Conservation (phyloP, 2,113 vertebrate species). For the Notechis scutatus region DNA sequence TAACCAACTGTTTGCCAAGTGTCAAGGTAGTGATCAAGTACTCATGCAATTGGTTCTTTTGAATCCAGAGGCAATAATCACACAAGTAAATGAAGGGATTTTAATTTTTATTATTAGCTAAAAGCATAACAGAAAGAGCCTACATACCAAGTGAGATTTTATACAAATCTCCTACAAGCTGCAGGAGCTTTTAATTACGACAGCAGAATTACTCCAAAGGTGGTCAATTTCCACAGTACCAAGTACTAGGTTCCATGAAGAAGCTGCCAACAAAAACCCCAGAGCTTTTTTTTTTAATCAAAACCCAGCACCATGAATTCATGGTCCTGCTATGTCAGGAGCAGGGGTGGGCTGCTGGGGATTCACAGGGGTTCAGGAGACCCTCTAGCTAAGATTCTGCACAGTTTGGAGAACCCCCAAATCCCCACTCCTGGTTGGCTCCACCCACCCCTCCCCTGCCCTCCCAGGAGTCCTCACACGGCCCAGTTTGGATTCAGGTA, state of each 20-base stretch:
- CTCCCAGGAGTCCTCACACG: no score
- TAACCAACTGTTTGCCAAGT: neutral
- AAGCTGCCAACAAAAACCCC: neutral
- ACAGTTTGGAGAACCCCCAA: no score
- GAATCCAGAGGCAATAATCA: neutral
- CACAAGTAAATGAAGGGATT: neutral
- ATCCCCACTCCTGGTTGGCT: no score
- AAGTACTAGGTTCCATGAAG: neutral
- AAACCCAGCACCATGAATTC: neutral
- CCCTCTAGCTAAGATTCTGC: no score
- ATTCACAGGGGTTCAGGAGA: no score
- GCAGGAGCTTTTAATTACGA: neutral
- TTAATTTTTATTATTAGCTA: neutral
- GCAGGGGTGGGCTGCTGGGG: no score
- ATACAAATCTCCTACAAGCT: neutral
- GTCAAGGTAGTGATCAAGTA: neutral
- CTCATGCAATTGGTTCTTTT: neutral
- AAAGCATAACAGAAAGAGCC: neutral
- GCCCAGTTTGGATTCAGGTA: no score
- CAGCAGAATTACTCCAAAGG: neutral
- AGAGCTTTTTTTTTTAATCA: neutral
- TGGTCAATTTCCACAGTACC: neutral
- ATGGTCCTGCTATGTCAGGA: neutral
- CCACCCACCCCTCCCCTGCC: no score
- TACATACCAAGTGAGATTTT: neutral